Conservation (phyloP, 35 echinoderm and acorn worm genomes). For the Hemicentrotus pulcherrimus region DNA sequence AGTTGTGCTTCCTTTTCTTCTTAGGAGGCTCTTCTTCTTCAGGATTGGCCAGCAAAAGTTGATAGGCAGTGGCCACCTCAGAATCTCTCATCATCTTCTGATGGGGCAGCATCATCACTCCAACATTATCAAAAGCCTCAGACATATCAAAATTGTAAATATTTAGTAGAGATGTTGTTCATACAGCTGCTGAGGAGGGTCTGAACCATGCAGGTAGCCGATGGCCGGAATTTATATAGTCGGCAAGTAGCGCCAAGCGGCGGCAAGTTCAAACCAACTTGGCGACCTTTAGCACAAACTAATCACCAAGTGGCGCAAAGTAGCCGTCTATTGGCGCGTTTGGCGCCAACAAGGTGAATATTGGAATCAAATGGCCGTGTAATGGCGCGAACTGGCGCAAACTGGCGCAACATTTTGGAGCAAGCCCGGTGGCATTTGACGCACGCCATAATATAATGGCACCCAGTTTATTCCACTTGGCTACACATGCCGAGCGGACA, state of each 20-base stretch:
- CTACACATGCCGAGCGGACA: conserved; percentile 50
- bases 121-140: no score
- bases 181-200: no score
- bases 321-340: neutral
- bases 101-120: conserved; percentile 28
- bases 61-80: conserved; percentile 32
- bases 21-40: conserved; percentile 29
- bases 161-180: no score
- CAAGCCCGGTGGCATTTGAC: no score
- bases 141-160: no score
- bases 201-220: neutral
- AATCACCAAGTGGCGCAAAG: conserved; percentile 31
- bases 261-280: conserved; percentile 28
- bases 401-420: no score
- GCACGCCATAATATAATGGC: neutral
- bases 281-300: conserved; percentile 24
- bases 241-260: conserved; percentile 22
- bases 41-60: conserved; percentile 11
- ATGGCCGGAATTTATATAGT: conserved; percentile 25
- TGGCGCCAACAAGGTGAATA: neutral
- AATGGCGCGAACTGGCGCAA: conserved; percentile 42
- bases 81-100: conserved; percentile 18
- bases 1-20: conserved; percentile 26
- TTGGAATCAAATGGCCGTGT: conserved; percentile 29
- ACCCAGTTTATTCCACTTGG: conserved; percentile 57